Percentiles rank a stretch among this genome's conserved stretches.
Conservation (phyloP, 2,113 vertebrate species). For the Dascyllus trimaculatus region DNA sequence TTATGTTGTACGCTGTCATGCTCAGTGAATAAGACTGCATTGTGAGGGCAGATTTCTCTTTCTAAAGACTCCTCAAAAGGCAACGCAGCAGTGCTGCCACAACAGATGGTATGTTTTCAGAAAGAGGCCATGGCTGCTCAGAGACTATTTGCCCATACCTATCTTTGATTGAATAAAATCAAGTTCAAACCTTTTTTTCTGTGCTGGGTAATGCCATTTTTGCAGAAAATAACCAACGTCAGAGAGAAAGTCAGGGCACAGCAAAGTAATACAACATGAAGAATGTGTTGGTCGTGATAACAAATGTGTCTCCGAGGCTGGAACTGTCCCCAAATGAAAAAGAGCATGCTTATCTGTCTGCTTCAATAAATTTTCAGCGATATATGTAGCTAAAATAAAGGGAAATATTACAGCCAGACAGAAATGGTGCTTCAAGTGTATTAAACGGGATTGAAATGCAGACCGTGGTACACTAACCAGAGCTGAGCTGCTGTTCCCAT, state of each 20-base stretch:
- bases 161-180: conserved; percentile 31
- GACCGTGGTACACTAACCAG: conserved; percentile 11
- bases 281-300: conserved; percentile 5
- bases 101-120: neutral
- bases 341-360: conserved; percentile 13
- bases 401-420: conserved; percentile 3
- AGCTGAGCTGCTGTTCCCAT: conserved; percentile 24
- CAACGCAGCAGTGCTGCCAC: neutral
- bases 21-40: too few species aligned
- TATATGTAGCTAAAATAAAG: conserved; percentile 15
- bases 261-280: conserved; percentile 11
- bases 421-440: neutral
- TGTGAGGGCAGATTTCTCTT: too few species aligned
- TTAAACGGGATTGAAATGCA: conserved; percentile 44
- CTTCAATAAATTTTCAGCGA: neutral
- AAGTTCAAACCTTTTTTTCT: conserved; percentile 24
- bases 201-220: neutral
- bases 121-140: neutral
- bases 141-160: conserved; percentile 18
- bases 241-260: neutral
- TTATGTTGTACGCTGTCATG: too few species aligned
- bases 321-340: conserved; percentile 16
- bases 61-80: neutral
- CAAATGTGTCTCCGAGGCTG: conserved; percentile 9
- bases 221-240: conserved; percentile 20